Conservation (phyloP, 2,888 invertebrate species). For the Pinctada fucata region DNA sequence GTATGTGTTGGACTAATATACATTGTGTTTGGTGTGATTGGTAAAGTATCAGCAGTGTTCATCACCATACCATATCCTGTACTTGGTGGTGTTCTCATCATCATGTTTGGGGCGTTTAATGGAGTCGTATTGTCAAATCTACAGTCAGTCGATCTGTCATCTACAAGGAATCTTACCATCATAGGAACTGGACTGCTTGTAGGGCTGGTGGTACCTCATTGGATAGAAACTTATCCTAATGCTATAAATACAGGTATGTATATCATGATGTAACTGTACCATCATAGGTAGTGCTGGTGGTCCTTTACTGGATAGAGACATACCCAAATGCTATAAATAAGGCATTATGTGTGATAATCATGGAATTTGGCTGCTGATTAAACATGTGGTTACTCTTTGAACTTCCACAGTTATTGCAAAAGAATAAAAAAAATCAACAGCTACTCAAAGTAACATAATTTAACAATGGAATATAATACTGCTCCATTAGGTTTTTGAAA, state of each 20-base stretch:
- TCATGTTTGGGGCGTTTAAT: slow-evolving; percentile 31
- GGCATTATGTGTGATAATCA: no score
- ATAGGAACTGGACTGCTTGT: slow-evolving; percentile 91
- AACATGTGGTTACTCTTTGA: no score
- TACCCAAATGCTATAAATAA: background rate
- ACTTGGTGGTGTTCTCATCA: slow-evolving; percentile 67
- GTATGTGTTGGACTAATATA: slow-evolving; percentile 74
- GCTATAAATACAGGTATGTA: slow-evolving; percentile 58
- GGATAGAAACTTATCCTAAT: slow-evolving; percentile 53
- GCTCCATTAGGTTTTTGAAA: no score
- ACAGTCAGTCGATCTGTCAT: slow-evolving; percentile 83
- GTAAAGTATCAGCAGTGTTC: slow-evolving; percentile 67
- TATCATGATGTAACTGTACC: no score
- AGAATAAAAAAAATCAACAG: no score
- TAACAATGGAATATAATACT: no score
- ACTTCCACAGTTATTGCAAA: no score
- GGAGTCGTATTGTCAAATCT: slow-evolving; percentile 66
- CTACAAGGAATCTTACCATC: slow-evolving; percentile 90
- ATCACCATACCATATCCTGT: slow-evolving; percentile 76
- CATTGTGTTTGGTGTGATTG: slow-evolving; percentile 74
- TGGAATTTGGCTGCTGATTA: no score
- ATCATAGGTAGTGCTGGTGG: no score
- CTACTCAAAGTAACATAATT: no score
- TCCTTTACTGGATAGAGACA: no score
- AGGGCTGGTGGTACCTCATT: slow-evolving; percentile 80